Evolutionary conservation across 2,888 invertebrate genomes (phyloP), one percentile per base, ranked within the genome.

Genomic region (Lumbricus terrestris): DNA sequence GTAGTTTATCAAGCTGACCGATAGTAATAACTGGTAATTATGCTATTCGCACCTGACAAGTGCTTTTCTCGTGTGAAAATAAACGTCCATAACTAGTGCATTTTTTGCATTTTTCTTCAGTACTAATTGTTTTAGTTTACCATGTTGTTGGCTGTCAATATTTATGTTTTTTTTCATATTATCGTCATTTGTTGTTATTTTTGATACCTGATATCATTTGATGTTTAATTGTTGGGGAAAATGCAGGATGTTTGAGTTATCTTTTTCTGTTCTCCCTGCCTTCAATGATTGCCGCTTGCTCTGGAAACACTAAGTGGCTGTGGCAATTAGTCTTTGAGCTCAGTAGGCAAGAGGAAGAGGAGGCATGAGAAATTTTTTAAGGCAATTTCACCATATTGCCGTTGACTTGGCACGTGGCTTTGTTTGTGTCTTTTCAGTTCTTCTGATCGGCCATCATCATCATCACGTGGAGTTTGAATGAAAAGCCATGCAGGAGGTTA

Each of bases 401-500:
- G 1, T 69, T 20, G 20, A 47, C 20, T 47, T 47, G 20, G 47
- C 69, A 69, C 69, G 29, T n/a, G 69, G 69, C 69, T 29, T 69
- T 69, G 69, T 69, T 69, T 69, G 8, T 69, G 29, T 69, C n/a
- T 69, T 69, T 69, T n/a, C 69, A 69, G 69, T 69, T 69, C n/a
- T 8, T 69, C 11, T 69, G 69, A 69, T 16, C 69, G 69, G n/a
- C 69, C 69, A 69, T n/a, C 69, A n/a, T n/a, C n/a, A n/a, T n/a
- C n/a, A n/a, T n/a, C n/a, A 69, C 69, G 29, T 69, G 69, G n/a
- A 15, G 13, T n/a, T 69, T 69, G 69, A n/a, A n/a, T 69, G 69
- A n/a, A 29, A 5, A 16, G n/a, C 69, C 11, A 93, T 93, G 93
- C 93, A 93, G 91, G 94, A 94, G 91, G 93, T 93, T n/a, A 94